phyloP scores from a whole-genome alignment of 2,888 invertebrate species.

The Dolichomitus sp. region DNA sequence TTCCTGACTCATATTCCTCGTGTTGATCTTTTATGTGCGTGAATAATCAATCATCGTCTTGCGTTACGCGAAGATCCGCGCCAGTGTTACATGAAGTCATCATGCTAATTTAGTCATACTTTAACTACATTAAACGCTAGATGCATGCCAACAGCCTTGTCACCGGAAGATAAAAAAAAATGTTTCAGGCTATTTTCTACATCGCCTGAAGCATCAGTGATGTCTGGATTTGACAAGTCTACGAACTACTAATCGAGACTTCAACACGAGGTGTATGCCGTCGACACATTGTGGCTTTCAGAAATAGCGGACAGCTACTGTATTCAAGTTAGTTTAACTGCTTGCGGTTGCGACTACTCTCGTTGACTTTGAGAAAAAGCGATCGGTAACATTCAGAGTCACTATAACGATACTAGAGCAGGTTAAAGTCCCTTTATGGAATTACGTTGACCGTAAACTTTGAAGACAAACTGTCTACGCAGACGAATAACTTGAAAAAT shows the following conservation, averaged over 20 bases:
- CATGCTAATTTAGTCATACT: not conserved
- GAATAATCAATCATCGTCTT: slow-evolving; percentile 44
- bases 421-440: not conserved
- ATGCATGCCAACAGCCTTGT: slow-evolving; percentile 9
- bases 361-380: not conserved
- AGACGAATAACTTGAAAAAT: no score
- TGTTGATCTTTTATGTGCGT: slow-evolving; percentile 26
- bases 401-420: not conserved
- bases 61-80: slow-evolving; percentile 35
- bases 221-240: not conserved
- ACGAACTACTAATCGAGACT: not conserved
- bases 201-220: not conserved
- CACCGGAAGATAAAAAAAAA: not conserved
- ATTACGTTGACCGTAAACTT: no score
- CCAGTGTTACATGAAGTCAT: slow-evolving; percentile 26
- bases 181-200: not conserved
- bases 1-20: not conserved
- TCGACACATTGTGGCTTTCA: not conserved
- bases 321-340: not conserved
- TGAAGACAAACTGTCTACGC: no score
- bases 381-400: not conserved
- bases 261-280: not conserved
- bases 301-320: slow-evolving; percentile 2
- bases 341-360: not conserved
- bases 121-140: not conserved